A percentile compares a stretch with the other conserved stretches of the same genome.
These are phyloP conservation scores for Cataglyphis cursor DNA, from an alignment of 2,888 invertebrate genomes.

Conservation along the genomic window DNA sequence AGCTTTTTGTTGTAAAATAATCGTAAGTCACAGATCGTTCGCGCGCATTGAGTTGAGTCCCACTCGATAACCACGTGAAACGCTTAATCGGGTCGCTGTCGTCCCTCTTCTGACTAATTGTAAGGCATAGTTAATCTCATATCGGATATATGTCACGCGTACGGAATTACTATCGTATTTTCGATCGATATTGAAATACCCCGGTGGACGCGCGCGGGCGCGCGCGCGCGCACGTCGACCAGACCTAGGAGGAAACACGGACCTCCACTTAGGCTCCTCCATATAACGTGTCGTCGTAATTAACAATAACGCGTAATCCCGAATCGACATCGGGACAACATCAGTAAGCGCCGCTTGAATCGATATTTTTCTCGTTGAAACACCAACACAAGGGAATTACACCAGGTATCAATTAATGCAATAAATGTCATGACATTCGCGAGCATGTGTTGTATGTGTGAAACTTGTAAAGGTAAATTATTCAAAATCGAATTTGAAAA, in stretches of 20 bases:
- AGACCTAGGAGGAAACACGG: slow-evolving; percentile 18
- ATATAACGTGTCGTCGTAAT: slow-evolving; percentile 17
- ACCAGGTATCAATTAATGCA: slow-evolving; percentile 25
- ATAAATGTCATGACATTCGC: neutral
- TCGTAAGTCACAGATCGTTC: neutral
- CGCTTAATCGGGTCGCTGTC: slow-evolving; percentile 44
- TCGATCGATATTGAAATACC: slow-evolving; percentile 53
- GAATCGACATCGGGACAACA: slow-evolving; percentile 1
- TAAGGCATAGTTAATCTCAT: slow-evolving; percentile 57
- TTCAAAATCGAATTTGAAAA: neutral
- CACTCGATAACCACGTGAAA: slow-evolving; percentile 38
- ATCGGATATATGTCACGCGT: slow-evolving; percentile 53
- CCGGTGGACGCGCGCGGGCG: neutral
- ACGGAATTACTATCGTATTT: slow-evolving; percentile 53
- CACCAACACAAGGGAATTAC: slow-evolving; percentile 28
- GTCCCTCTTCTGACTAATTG: slow-evolving; percentile 53
- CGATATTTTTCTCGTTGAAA: neutral
- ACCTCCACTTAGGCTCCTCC: slow-evolving; percentile 5
- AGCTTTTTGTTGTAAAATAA: slow-evolving; percentile 24
- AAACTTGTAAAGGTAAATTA: neutral
- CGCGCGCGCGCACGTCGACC: neutral
- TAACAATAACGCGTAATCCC: slow-evolving; percentile 40
- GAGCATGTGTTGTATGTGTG: neutral
- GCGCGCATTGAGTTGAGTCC: slow-evolving; percentile 8
- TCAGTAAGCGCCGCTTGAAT: slow-evolving; percentile 19